Evolutionary conservation across 1,140 invertebrate genomes (phyloP).

Genomic region (Subanguina moxae): DNA sequence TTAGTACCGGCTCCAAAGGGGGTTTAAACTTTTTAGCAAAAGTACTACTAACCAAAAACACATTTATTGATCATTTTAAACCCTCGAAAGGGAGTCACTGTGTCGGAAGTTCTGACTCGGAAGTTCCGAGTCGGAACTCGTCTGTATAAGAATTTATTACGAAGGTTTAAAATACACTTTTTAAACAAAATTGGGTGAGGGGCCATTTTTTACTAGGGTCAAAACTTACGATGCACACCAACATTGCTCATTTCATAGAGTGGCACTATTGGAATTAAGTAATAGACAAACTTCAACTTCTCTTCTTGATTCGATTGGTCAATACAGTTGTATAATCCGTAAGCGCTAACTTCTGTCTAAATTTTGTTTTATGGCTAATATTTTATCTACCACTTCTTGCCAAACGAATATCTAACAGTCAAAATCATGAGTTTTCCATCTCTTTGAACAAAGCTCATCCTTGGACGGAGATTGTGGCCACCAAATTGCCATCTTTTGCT

Average conservation of each 20-base stretch:
- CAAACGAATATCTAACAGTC: slow-evolving; percentile 3
- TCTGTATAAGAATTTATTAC: neutral
- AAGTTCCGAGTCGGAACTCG: no score
- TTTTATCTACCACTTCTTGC: no score
- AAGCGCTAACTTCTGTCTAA: slow-evolving; percentile 18
- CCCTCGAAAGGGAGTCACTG: no score
- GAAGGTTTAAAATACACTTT: neutral
- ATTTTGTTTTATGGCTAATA: neutral
- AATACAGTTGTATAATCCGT: slow-evolving; percentile 13
- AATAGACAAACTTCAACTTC: slow-evolving; percentile 16
- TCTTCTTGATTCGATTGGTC: slow-evolving; percentile 4
- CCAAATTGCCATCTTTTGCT: neutral
- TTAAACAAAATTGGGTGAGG: neutral
- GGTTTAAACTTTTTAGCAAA: no score
- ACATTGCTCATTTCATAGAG: slow-evolving; percentile 12
- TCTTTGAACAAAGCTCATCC: slow-evolving; percentile 10
- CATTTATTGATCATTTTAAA: no score
- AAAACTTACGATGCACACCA: neutral
- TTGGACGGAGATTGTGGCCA: slow-evolving; percentile 1
- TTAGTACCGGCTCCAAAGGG: no score
- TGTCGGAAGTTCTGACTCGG: no score
- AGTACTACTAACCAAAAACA: no score
- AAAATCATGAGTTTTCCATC: slow-evolving; percentile 10
- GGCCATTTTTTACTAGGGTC: neutral
- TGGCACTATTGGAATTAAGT: slow-evolving; percentile 16